These are phyloP conservation scores for Notocelia uddmanniana DNA, from an alignment of 2,888 invertebrate species.

Conservation along the genomic window DNA sequence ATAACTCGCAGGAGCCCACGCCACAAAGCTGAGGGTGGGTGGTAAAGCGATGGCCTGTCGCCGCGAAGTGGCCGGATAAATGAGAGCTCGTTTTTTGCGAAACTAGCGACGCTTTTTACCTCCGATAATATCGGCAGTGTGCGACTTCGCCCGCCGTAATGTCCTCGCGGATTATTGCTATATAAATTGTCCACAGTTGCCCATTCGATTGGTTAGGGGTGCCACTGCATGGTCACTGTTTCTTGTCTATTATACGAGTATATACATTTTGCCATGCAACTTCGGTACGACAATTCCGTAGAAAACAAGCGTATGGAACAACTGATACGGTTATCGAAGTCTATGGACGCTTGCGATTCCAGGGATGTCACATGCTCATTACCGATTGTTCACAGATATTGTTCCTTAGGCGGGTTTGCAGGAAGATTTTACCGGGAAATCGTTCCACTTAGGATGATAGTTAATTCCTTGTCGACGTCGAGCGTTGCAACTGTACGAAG, in stretches of 20 bases:
- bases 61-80: constrained; percentile 80
- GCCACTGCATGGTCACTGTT: constrained; percentile 47
- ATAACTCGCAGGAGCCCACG: constrained; percentile 24
- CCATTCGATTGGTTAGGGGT: constrained; percentile 78
- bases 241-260: background rate
- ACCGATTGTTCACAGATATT: no score
- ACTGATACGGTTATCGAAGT: no score
- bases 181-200: constrained; percentile 85
- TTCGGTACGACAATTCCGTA: no score
- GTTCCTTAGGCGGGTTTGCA: no score
- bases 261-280: no score
- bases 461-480: background rate
- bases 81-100: constrained; percentile 84
- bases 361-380: no score
- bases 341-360: no score
- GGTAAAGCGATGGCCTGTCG: constrained; percentile 66
- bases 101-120: constrained; percentile 76
- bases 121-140: constrained; percentile 80
- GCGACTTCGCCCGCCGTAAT: constrained; percentile 69
- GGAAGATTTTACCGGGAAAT: no score
- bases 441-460: background rate
- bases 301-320: no score
- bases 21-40: constrained; percentile 41
- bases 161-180: constrained; percentile 83
- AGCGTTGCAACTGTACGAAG: background rate